Evolutionary conservation across 2,888 invertebrate species (phyloP).

Genomic region (Phortica magna): DNA sequence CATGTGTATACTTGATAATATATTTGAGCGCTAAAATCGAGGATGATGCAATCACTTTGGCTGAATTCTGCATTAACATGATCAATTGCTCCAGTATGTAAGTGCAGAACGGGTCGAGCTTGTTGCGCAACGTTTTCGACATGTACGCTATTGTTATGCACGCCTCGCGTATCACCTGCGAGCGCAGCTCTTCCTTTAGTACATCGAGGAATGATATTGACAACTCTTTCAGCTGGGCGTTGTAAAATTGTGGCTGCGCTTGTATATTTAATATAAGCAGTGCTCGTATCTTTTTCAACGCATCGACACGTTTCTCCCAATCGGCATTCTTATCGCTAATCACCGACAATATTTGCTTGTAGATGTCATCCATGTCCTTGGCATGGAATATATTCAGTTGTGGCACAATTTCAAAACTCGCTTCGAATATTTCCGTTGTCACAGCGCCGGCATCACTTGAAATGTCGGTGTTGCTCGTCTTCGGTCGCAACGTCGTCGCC

Average conservation of each 20-base stretch:
- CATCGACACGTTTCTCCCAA: constrained; percentile 97
- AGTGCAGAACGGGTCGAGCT: constrained; percentile 92
- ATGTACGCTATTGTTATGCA: constrained; percentile 96
- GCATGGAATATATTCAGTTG: constrained; percentile 89
- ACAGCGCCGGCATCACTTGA: constrained; percentile 88
- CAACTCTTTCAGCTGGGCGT: constrained; percentile 86
- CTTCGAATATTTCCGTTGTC: constrained; percentile 92
- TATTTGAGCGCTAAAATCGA: constrained; percentile 92
- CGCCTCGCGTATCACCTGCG: constrained; percentile 91
- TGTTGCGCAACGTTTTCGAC: constrained; percentile 89
- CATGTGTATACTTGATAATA: constrained; percentile 90
- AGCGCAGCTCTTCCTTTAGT: constrained; percentile 93
- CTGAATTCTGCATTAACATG: constrained; percentile 95
- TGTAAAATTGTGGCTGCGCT: constrained; percentile 83
- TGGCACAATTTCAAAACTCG: constrained; percentile 90
- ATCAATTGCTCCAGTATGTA: constrained; percentile 90
- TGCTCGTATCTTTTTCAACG: constrained; percentile 90
- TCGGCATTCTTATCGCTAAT: constrained; percentile 90
- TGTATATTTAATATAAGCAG: constrained; percentile 89
- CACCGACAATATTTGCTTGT: constrained; percentile 85
- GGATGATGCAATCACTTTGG: constrained; percentile 95
- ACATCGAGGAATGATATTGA: constrained; percentile 90
- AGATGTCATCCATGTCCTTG: constrained; percentile 89
- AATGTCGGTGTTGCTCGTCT: constrained; percentile 62
- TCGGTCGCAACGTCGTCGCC: constrained; percentile 70